A percentile compares a stretch with the other conserved stretches of the same genome.
Evolutionary conservation across 2,888 invertebrate genomes (phyloP).

Genomic region (Drosophila vallismaia): DNA sequence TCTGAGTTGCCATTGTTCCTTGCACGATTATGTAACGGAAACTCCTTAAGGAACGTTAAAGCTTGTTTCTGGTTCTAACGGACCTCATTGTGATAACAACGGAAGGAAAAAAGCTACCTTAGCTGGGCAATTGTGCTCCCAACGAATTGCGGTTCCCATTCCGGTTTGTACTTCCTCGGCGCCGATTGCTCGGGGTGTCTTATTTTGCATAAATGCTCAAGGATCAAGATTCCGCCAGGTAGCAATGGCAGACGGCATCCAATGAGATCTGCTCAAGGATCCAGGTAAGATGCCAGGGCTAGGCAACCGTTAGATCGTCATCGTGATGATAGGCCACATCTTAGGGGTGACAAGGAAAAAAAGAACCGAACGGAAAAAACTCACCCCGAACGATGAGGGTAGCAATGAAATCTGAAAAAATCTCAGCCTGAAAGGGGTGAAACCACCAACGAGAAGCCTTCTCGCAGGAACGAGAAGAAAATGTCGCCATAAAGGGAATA

Average conservation of each 20-base stretch:
- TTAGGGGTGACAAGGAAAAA: slow-evolving; percentile 41
- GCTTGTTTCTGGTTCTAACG: slow-evolving; percentile 38
- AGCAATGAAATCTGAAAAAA: slow-evolving; percentile 18
- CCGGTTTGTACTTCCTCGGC: slow-evolving; percentile 66
- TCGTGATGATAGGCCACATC: slow-evolving; percentile 55
- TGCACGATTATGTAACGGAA: slow-evolving; percentile 37
- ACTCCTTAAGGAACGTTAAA: slow-evolving; percentile 14
- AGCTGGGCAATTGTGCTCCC: slow-evolving; percentile 15
- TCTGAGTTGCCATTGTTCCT: slow-evolving; percentile 19
- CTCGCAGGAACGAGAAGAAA: slow-evolving; percentile 19
- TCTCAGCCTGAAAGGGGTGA: slow-evolving; percentile 9
- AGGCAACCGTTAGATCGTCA: slow-evolving; percentile 41
- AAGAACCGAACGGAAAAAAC: slow-evolving; percentile 16
- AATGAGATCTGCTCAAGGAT: slow-evolving; percentile 47
- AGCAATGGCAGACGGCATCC: slow-evolving; percentile 53
- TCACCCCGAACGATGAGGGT: slow-evolving; percentile 58
- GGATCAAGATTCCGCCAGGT: slow-evolving; percentile 23
- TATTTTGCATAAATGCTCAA: slow-evolving; percentile 30
- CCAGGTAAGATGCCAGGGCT: slow-evolving; percentile 55
- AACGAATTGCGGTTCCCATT: slow-evolving; percentile 36
- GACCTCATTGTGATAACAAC: slow-evolving; percentile 46
- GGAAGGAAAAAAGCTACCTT: slow-evolving; percentile 33
- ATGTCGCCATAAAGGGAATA: slow-evolving; percentile 38
- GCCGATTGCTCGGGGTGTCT: slow-evolving; percentile 48
- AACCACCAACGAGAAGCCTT: slow-evolving; percentile 35